Percentiles rank a stretch among this genome's conserved stretches.
These are phyloP conservation scores for Astreopora myriophthalma DNA, from an alignment of 64 coral and sea anemone species.

Conservation along the genomic window DNA sequence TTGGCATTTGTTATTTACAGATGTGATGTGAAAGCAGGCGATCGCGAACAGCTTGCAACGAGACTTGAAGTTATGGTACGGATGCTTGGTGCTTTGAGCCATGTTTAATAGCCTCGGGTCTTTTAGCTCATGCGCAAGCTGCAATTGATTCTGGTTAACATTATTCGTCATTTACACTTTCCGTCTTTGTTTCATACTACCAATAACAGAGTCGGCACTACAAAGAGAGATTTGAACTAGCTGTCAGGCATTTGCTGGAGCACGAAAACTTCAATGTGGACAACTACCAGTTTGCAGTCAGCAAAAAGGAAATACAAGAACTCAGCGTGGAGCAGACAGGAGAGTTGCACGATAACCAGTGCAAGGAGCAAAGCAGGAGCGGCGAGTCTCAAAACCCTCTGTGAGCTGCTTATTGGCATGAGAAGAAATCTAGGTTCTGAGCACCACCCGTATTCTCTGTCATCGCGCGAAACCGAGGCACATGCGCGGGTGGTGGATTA, in stretches of 20 bases:
- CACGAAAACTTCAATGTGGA: slow-evolving; percentile 68
- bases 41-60: neutral
- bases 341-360: neutral
- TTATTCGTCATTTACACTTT: neutral
- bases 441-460: too few species aligned
- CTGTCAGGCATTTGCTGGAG: slow-evolving; percentile 63
- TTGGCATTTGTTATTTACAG: neutral
- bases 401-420: slow-evolving; percentile 19
- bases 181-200: neutral
- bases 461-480: too few species aligned
- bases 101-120: neutral
- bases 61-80: neutral
- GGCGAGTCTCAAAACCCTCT: neutral
- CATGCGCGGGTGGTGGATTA: too few species aligned
- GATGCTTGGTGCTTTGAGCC: too few species aligned
- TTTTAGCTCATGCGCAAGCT: neutral
- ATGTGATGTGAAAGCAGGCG: neutral
- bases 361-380: neutral
- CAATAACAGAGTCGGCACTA: slow-evolving; percentile 60
- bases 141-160: neutral
- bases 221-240: slow-evolving; percentile 64
- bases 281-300: neutral
- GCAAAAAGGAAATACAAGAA: neutral
- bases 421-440: neutral
- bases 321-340: neutral